Evolutionary conservation across 1,140 invertebrate species (phyloP), one percentile per base, ranked within the genome.

Genomic region (Cardiocondyla obscurior): DNA sequence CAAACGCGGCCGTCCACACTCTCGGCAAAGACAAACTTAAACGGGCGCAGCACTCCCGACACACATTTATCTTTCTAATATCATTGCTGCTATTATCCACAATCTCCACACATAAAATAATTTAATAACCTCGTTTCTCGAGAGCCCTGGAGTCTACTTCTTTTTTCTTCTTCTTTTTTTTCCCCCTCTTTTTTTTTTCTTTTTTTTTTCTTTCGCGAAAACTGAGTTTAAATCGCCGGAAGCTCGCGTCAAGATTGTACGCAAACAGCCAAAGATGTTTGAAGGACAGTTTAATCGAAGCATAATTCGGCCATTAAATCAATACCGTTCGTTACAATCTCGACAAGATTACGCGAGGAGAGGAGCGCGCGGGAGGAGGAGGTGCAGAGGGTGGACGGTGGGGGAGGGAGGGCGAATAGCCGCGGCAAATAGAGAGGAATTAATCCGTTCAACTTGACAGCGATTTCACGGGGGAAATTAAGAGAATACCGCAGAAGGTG

Each of bases 371-470:
- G 25, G 6, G 28, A 8, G 72, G 3, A n/a, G 25, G 36, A 0
- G 16, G 8, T 0, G 8, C 5, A 22, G 33, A 16, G 33, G 22
- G 19, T n/a, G 19, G 51, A 44, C 42, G 1, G 10, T 3, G n/a
- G 28, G 7, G 14, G 19, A 1, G 33, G n/a, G 3, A 30, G 46
- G 46, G n/a, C 74, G 74, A 55, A 79, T 79, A 67, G 74, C 74
- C 74, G 74, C 74, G 74, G 74, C 62, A 79, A 67, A 81, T 73
- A 73, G 77, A 81, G 77, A 72, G 77, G 77, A 81, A 81, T 81
- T 72, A 81, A 81, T 79, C 74, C 62, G 62, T 79, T 79, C 74
- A 79, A 79, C 74, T 79, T 79, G 77, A 81, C 77, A 81, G 77
- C 77, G 77, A 81, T 81, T 72, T 81, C 64, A 81, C 64, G 65